A percentile compares a stretch with the other conserved stretches of the same genome.
Evolutionary conservation across 53 echinoderm and acorn worm genomes (phyloP).

Genomic region (Arbacia lixula): DNA sequence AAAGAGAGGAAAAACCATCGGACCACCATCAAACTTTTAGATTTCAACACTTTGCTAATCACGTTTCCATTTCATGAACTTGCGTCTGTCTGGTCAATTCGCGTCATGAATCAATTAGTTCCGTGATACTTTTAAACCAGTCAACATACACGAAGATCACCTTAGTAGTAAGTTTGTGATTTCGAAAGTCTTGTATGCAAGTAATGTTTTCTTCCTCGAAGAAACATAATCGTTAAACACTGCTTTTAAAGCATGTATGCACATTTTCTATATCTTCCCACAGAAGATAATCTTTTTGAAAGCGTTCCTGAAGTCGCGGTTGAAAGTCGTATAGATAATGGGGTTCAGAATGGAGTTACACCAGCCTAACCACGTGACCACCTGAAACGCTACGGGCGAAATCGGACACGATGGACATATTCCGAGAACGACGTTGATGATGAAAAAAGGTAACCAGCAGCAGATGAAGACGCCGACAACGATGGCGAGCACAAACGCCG

Average conservation of each 20-base stretch:
- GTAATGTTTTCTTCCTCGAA: neutral
- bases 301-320: constrained; percentile 92
- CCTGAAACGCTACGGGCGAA: constrained; percentile 71
- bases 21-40: too few species aligned
- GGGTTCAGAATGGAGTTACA: constrained; percentile 93
- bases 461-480: constrained; percentile 93
- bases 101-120: too few species aligned
- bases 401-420: constrained; percentile 69
- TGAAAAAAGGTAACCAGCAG: constrained; percentile 98
- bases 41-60: too few species aligned
- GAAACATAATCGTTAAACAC: neutral
- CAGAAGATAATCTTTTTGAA: constrained; percentile 84
- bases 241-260: neutral
- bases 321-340: constrained; percentile 95
- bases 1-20: too few species aligned
- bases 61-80: too few species aligned
- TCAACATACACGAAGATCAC: too few species aligned
- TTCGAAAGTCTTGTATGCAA: neutral
- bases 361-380: constrained; percentile 98
- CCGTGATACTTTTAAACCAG: too few species aligned
- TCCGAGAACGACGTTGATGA: constrained; percentile 90
- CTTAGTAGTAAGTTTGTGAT: too few species aligned
- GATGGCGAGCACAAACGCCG: constrained; percentile 91
- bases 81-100: too few species aligned
- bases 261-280: constrained; percentile 31